Evolutionary conservation across 2,113 vertebrate genomes (phyloP).

Genomic region (Emydocephalus ijimae): DNA sequence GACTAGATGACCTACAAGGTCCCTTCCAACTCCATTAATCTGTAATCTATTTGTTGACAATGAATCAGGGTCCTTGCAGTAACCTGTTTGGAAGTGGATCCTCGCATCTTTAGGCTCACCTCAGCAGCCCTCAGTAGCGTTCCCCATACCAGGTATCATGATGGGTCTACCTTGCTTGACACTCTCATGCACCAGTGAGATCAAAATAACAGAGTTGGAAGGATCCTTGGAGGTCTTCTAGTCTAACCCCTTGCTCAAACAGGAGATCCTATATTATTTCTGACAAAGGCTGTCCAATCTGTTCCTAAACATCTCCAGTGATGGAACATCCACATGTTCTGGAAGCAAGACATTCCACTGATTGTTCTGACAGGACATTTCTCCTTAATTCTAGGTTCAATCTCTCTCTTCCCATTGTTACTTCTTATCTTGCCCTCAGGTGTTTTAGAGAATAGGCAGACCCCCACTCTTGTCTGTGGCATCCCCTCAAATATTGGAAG

Average conservation of each 20-base stretch:
- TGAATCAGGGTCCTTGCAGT: not conserved
- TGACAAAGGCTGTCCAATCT: not conserved
- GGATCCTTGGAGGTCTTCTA: not conserved
- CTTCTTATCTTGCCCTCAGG: not conserved
- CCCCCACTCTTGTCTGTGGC: not conserved
- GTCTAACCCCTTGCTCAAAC: not conserved
- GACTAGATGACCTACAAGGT: no score
- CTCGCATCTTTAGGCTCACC: not conserved
- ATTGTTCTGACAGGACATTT: not conserved
- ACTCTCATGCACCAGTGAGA: not conserved
- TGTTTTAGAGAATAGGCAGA: not conserved
- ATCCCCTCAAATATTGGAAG: not conserved
- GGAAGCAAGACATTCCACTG: not conserved
- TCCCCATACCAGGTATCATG: not conserved
- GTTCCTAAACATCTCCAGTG: not conserved
- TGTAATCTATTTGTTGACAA: not conserved
- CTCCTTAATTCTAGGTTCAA: not conserved
- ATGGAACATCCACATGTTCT: not conserved
- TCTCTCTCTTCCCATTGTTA: not conserved
- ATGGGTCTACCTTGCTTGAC: not conserved
- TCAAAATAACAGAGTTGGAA: not conserved
- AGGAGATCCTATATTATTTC: not conserved
- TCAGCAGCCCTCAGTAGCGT: not conserved
- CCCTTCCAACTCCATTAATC: no score
- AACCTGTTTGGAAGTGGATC: not conserved